Evolutionary conservation across 1,140 invertebrate species (phyloP), one percentile per base, ranked within the genome.

Genomic region (Acarapis woodi): DNA sequence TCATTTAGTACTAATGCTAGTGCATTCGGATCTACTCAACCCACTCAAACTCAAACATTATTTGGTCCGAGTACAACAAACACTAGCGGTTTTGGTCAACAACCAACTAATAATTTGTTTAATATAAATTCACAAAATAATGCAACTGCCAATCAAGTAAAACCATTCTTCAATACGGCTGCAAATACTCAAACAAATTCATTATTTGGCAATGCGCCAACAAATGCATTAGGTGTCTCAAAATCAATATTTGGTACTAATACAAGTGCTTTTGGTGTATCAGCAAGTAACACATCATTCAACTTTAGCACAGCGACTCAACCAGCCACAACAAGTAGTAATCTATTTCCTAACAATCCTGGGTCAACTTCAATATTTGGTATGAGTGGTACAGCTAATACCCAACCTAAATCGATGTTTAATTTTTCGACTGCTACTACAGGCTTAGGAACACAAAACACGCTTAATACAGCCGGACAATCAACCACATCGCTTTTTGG

Each of bases 11-110:
- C 21, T 8, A 40, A 26, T 22, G 32, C 35, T 14, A 32, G 33
- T 19, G 37, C 45, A 23, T 43, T 50, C 29, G 39, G 52, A n/a
- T 55, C 55, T 48, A 53, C 49, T 35, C 46, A 49, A 29, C 42
- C 42, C 32, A 33, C 35, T 32, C 43, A 45, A 20, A 36, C 42
- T 29, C 21, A 10, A 22, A 37, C 35, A 19, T 35, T 19, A 19
- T 18, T 35, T 16, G 15, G 15, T 35, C 14, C 14, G 8, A 6
- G 9, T 8, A 32, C 25, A 33, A 14, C 36, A 12, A 37, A 22
- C 24, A 33, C n/a, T n/a, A 14, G 8, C 21, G 4, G 2, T 14
- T 28, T 28, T 28, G 26, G 2, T 4, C 2, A 10, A 28, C 26
- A 28, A 14, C 2, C 2, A 28, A 2, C n/a, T n/a, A n/a, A n/a